phyloP scores from a whole-genome alignment of 2,888 invertebrate species.

The Sesamia inferens region DNA sequence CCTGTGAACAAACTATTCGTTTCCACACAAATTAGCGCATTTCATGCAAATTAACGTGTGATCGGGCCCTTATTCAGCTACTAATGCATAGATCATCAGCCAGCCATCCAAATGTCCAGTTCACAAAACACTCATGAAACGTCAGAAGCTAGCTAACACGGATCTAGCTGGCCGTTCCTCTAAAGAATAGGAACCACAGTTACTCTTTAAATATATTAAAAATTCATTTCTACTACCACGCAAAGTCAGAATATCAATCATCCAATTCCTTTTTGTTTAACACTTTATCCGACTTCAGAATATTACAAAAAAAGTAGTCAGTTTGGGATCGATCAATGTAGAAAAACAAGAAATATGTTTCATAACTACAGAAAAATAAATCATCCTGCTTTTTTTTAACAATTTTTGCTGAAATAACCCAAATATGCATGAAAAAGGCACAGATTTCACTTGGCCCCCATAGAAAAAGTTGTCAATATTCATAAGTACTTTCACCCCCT shows the following conservation, averaged over 20 bases:
- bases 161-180: too few relatives aligned
- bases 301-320: neutral
- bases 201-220: too few relatives aligned
- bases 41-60: too few relatives aligned
- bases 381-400: neutral
- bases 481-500: neutral
- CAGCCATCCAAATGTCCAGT: neutral
- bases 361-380: neutral
- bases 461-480: neutral
- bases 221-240: too few relatives aligned
- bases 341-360: neutral
- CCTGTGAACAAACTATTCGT: too few relatives aligned
- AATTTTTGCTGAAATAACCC: neutral
- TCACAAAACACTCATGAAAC: neutral
- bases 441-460: neutral
- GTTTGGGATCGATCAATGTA: neutral
- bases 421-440: neutral
- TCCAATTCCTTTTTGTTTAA: too few relatives aligned
- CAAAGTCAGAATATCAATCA: too few relatives aligned
- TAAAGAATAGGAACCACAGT: too few relatives aligned
- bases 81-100: neutral
- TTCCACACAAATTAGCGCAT: too few relatives aligned
- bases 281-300: neutral
- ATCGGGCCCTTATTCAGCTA: neutral
- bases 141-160: too few relatives aligned